Percentiles rank a stretch among this genome's conserved stretches.
Conservation (phyloP, 2,113 vertebrate genomes). For the Crotalus viridis region DNA sequence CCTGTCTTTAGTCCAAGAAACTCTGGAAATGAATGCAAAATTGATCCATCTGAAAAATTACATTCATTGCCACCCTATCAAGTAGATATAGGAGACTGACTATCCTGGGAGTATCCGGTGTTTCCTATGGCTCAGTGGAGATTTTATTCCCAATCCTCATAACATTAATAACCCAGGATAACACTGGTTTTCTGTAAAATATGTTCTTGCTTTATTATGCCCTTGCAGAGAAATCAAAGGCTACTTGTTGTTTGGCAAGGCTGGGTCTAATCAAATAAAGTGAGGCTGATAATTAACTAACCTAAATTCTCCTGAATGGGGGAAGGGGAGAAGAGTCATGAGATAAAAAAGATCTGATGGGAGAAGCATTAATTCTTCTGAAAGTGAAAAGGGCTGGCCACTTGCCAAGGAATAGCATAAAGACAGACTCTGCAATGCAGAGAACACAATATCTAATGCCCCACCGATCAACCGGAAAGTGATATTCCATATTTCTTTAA, state of each 20-base stretch:
- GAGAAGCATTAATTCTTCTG: neutral
- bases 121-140: neutral
- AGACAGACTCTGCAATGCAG: neutral
- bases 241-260: neutral
- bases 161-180: neutral
- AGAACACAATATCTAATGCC: neutral
- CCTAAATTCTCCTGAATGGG: neutral
- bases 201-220: neutral
- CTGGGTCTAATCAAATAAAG: neutral
- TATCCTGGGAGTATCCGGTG: neutral
- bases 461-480: neutral
- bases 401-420: neutral
- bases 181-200: neutral
- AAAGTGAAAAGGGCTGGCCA: conserved; percentile 1
- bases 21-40: neutral
- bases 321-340: neutral
- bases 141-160: neutral
- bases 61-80: neutral
- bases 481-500: neutral
- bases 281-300: neutral
- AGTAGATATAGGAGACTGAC: neutral
- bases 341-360: conserved; percentile 6
- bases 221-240: neutral
- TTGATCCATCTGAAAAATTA: neutral
- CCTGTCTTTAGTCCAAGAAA: neutral